A percentile compares a stretch with the other conserved stretches of the same genome.
phyloP scores from a whole-genome alignment of 2,113 vertebrate species.

The Grammatotria lemairii region DNA sequence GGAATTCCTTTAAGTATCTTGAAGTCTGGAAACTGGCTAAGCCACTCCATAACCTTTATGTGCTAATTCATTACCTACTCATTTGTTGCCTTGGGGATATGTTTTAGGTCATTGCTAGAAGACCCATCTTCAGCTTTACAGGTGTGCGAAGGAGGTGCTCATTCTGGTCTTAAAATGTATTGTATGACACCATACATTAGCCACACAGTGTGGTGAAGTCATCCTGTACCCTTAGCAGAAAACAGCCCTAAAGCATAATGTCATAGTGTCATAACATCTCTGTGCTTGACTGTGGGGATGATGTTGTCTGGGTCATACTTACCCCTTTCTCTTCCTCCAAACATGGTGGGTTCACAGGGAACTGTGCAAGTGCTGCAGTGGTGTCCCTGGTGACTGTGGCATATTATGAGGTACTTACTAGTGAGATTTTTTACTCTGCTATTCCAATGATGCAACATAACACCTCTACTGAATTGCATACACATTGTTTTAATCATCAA shows the following conservation, averaged over 20 bases:
- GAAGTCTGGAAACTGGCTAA: not conserved
- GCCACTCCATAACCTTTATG: not conserved
- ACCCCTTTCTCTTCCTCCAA: not conserved
- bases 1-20: not conserved
- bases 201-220: not conserved
- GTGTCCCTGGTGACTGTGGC: not conserved
- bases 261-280: not conserved
- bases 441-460: not conserved
- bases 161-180: not conserved
- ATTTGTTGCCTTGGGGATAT: not conserved
- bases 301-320: not conserved
- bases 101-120: not conserved
- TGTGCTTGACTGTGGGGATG: not conserved
- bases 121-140: not conserved
- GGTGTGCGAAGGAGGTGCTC: not conserved
- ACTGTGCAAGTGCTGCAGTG: not conserved
- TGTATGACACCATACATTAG: not conserved
- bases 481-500: not conserved
- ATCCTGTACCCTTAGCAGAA: not conserved
- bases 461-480: not conserved
- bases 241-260: not conserved
- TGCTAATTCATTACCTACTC: not conserved
- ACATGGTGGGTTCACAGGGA: not conserved
- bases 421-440: not conserved
- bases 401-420: not conserved